Evolutionary conservation across 2,888 invertebrate species (phyloP).

Genomic region (Coleophora deauratella): DNA sequence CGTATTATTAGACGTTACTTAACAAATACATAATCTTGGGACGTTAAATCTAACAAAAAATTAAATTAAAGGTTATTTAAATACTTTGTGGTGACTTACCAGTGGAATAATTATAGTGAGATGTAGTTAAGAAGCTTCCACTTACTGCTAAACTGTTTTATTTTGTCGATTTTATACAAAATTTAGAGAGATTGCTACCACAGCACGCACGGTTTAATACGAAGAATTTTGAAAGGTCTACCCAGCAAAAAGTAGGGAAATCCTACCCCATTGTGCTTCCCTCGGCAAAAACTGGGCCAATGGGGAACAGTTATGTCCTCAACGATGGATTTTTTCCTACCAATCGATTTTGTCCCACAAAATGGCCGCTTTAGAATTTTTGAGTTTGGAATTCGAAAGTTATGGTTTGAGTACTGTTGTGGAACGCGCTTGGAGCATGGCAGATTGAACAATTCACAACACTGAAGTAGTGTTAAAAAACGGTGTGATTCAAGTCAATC

Average conservation of each 20-base stretch:
- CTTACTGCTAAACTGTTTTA: not conserved
- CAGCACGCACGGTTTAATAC: constrained; percentile 32
- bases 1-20: too few species aligned
- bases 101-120: too few species aligned
- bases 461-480: too few species aligned
- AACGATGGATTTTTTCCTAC: constrained; percentile 65
- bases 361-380: constrained; percentile 48
- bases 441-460: not conserved
- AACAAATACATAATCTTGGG: too few species aligned
- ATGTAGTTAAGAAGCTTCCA: too few species aligned
- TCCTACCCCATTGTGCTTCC: constrained; percentile 54
- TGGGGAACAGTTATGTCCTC: constrained; percentile 46
- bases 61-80: too few species aligned
- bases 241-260: constrained; percentile 57
- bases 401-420: not conserved
- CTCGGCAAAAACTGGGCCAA: constrained; percentile 68
- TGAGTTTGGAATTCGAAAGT: constrained; percentile 2
- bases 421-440: not conserved
- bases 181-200: too few species aligned
- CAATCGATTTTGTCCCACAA: constrained; percentile 65
- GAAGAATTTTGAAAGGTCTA: constrained; percentile 45
- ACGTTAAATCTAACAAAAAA: too few species aligned
- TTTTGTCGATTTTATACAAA: too few species aligned
- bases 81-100: too few species aligned
- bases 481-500: too few species aligned